Evolutionary conservation across 2,797 vertebrate species (phyloP).

Genomic region (Anguilla pacifica): DNA sequence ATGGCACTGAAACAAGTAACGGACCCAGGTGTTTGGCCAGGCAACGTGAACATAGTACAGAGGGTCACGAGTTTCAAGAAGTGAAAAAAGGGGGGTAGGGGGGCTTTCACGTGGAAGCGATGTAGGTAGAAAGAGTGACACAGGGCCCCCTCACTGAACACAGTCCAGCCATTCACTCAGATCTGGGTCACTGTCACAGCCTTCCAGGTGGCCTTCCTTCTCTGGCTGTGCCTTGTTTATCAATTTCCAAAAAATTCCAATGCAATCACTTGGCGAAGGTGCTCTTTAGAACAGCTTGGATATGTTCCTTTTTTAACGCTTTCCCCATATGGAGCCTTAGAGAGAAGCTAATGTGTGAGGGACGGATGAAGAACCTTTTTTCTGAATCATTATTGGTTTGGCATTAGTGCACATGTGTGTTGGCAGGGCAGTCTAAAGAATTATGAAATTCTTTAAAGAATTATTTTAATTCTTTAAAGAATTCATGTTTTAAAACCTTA

Average conservation of each 20-base stretch:
- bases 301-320: not conserved
- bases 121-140: not conserved
- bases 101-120: not conserved
- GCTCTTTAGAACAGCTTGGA: not conserved
- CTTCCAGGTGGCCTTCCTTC: not conserved
- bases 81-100: not conserved
- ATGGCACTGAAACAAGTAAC: not conserved
- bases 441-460: not conserved
- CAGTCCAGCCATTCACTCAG: conserved; percentile 1
- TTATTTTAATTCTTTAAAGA: too few species aligned
- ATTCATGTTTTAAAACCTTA: not conserved
- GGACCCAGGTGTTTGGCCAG: not conserved
- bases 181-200: conserved; percentile 1
- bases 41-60: not conserved
- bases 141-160: not conserved
- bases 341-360: too few species aligned
- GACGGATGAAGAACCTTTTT: not conserved
- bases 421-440: not conserved
- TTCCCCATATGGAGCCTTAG: not conserved
- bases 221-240: not conserved
- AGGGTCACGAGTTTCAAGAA: not conserved
- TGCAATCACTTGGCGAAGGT: not conserved
- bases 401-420: not conserved
- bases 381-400: not conserved
- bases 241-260: not conserved